Conservation (phyloP, 1,140 invertebrate species). For the Ctenoplectra terminalis region DNA sequence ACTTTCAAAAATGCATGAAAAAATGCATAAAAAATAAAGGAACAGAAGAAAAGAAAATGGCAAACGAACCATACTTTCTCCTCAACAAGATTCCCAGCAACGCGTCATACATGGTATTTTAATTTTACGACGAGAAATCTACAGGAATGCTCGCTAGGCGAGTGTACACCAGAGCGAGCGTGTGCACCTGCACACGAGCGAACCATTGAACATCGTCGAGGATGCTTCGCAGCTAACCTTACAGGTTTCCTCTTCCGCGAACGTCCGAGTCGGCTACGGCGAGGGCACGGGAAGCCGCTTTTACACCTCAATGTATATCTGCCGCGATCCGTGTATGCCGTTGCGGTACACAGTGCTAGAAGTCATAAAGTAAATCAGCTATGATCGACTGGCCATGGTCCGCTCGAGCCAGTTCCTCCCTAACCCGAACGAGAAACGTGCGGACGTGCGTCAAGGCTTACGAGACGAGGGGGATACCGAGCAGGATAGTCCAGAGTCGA, state of each 20-base stretch:
- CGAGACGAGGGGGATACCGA: slow-evolving; percentile 1
- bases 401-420: slow-evolving; percentile 57
- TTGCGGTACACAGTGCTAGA: slow-evolving; percentile 42
- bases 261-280: slow-evolving; percentile 30
- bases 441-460: slow-evolving; percentile 17
- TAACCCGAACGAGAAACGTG: slow-evolving; percentile 20
- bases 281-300: slow-evolving; percentile 47
- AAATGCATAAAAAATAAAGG: background rate
- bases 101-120: background rate
- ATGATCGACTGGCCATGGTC: slow-evolving; percentile 49
- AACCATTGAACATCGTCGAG: slow-evolving; percentile 40
- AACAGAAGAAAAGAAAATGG: no score
- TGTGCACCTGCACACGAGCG: slow-evolving; percentile 48
- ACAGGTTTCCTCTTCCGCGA: slow-evolving; percentile 64
- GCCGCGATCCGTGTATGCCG: slow-evolving; percentile 56
- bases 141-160: background rate
- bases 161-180: no score
- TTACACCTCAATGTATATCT: slow-evolving; percentile 60
- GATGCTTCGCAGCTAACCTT: slow-evolving; percentile 50
- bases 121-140: slow-evolving; percentile 6
- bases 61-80: background rate
- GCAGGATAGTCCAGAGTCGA: background rate
- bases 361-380: slow-evolving; percentile 68
- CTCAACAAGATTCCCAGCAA: background rate
- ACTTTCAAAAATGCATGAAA: background rate